A percentile compares a stretch with the other conserved stretches of the same genome.
Evolutionary conservation across 2,113 vertebrate genomes (phyloP).

Genomic region (Muntiacus reevesi): DNA sequence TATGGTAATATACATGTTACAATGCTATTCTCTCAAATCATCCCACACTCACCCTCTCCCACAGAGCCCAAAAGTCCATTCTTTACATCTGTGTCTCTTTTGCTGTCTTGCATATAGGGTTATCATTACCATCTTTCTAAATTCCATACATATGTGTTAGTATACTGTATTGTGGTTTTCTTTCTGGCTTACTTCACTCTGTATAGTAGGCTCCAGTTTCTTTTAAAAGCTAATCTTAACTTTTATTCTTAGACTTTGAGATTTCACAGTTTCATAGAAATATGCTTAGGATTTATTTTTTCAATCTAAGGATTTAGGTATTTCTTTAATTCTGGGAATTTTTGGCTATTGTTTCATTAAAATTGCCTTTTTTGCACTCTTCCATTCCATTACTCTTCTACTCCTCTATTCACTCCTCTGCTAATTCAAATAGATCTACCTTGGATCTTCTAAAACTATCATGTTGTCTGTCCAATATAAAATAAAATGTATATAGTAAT

Average conservation of each 20-base stretch:
- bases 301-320: not conserved
- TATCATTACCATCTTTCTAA: not conserved
- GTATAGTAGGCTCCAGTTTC: not conserved
- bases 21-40: not conserved
- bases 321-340: not conserved
- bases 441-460: not conserved
- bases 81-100: not conserved
- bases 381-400: not conserved
- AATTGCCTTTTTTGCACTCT: not conserved
- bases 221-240: not conserved
- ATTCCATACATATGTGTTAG: not conserved
- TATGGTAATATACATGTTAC: not conserved
- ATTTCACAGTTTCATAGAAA: not conserved
- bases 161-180: not conserved
- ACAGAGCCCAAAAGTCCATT: not conserved
- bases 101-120: not conserved
- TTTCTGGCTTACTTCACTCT: not conserved
- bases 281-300: not conserved
- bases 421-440: not conserved
- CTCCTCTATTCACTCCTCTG: not conserved
- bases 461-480: not conserved
- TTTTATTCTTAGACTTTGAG: not conserved
- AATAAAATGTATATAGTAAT: not conserved
- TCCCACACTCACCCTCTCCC: not conserved
- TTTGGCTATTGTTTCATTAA: not conserved